phyloP scores from a whole-genome alignment of 1,140 invertebrate species.

The Maconellicoccus hirsutus region DNA sequence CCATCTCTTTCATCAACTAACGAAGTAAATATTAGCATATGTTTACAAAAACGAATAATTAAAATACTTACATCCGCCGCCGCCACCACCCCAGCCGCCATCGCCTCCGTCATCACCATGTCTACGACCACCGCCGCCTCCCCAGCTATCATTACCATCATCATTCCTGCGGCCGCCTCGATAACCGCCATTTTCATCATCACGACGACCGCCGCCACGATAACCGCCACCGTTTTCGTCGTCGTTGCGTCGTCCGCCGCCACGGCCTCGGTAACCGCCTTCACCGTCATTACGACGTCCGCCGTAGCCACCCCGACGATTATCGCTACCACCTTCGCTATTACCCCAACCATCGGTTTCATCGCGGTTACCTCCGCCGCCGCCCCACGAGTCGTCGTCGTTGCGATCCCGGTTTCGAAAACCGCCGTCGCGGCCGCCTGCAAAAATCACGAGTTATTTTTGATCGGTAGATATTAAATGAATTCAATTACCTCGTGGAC shows the following conservation, averaged over 20 bases:
- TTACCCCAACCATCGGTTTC: not conserved
- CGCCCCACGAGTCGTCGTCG: not conserved
- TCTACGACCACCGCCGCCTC: not conserved
- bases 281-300: not conserved
- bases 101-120: not conserved
- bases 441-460: not conserved
- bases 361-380: not conserved
- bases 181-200: too few species aligned
- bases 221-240: too few species aligned
- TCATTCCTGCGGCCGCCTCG: too few species aligned
- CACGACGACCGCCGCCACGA: too few species aligned
- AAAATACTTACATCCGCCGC: not conserved
- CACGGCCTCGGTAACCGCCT: not conserved
- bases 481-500: not conserved
- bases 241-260: too few species aligned
- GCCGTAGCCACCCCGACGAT: not conserved
- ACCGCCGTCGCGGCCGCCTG: not conserved
- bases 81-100: not conserved
- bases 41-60: too few species aligned
- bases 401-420: constrained; percentile 9
- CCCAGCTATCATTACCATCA: not conserved
- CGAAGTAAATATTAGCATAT: too few species aligned
- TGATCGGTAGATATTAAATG: not conserved
- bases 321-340: not conserved
- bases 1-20: not conserved